phyloP scores from a whole-genome alignment of 2,888 invertebrate species.

The Acholoe squamosa region DNA sequence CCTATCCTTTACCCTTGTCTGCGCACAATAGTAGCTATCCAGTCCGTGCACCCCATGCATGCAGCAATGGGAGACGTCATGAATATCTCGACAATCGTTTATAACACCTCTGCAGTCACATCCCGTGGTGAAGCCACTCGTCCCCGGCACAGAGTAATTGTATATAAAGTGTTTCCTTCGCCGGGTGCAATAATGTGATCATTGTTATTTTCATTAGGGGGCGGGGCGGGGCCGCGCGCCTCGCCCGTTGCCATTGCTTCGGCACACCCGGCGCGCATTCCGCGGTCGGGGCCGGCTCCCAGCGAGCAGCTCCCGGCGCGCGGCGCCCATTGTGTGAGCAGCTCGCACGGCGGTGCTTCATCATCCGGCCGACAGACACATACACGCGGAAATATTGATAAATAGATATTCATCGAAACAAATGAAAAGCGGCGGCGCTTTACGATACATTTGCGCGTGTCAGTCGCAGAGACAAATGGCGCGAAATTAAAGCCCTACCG shows the following conservation, averaged over 20 bases:
- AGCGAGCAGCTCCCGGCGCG: slow-evolving; percentile 30
- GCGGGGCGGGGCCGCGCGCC: slow-evolving; percentile 49
- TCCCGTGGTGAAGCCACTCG: not conserved
- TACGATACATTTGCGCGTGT: slow-evolving; percentile 61
- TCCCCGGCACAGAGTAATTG: slow-evolving; percentile 39
- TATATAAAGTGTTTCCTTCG: slow-evolving; percentile 62
- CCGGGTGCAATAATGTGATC: slow-evolving; percentile 60
- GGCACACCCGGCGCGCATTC: slow-evolving; percentile 59
- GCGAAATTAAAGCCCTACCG: slow-evolving; percentile 49
- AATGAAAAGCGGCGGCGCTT: slow-evolving; percentile 57
- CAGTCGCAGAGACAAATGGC: slow-evolving; percentile 58
- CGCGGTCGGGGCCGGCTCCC: slow-evolving; percentile 30
- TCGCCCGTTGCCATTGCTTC: slow-evolving; percentile 57
- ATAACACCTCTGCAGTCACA: not conserved
- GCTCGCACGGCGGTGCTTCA: slow-evolving; percentile 42
- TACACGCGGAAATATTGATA: slow-evolving; percentile 60
- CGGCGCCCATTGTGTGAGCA: slow-evolving; percentile 51
- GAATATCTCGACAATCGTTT: not conserved
- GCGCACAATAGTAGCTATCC: no score
- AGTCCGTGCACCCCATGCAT: no score
- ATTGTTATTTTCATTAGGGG: slow-evolving; percentile 62
- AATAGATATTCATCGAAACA: slow-evolving; percentile 62
- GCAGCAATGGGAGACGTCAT: not conserved
- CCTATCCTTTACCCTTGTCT: no score
- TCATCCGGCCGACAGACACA: slow-evolving; percentile 61